A percentile compares a stretch with the other conserved stretches of the same genome.
Evolutionary conservation across 1,140 invertebrate genomes (phyloP).

Genomic region (Eciton burchellii): DNA sequence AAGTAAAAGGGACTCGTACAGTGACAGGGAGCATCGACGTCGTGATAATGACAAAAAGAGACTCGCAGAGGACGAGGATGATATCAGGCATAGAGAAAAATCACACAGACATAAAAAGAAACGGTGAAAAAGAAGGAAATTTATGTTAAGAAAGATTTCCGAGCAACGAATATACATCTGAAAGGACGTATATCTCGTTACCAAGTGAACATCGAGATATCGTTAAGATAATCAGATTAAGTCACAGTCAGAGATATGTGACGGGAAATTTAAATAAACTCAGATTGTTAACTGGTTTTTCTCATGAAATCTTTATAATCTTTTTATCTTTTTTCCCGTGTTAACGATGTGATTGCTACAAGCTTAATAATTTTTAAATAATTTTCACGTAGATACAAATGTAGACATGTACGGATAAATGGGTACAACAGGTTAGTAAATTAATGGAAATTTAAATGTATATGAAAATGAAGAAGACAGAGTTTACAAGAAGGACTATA

Average conservation of each 20-base stretch:
- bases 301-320: too few species aligned
- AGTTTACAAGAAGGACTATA: constrained; percentile 35
- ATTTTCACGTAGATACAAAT: background rate
- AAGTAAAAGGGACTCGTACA: constrained; percentile 39
- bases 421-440: background rate
- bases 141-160: background rate
- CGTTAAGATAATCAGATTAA: too few species aligned
- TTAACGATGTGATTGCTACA: too few species aligned
- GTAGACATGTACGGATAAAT: background rate
- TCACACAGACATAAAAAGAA: constrained; percentile 38
- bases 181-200: background rate
- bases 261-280: too few species aligned
- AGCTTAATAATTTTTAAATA: background rate
- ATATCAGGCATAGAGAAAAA: constrained; percentile 21
- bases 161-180: background rate
- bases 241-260: too few species aligned
- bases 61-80: background rate
- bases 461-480: constrained; percentile 2
- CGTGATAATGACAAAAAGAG: constrained; percentile 42
- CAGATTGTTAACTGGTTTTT: too few species aligned
- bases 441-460: background rate
- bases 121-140: background rate
- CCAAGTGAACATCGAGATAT: background rate
- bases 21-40: constrained; percentile 41
- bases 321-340: too few species aligned